Evolutionary conservation across 2,113 vertebrate species (phyloP), one percentile per base, ranked within the genome.

Genomic region (Syngnathus floridae): DNA sequence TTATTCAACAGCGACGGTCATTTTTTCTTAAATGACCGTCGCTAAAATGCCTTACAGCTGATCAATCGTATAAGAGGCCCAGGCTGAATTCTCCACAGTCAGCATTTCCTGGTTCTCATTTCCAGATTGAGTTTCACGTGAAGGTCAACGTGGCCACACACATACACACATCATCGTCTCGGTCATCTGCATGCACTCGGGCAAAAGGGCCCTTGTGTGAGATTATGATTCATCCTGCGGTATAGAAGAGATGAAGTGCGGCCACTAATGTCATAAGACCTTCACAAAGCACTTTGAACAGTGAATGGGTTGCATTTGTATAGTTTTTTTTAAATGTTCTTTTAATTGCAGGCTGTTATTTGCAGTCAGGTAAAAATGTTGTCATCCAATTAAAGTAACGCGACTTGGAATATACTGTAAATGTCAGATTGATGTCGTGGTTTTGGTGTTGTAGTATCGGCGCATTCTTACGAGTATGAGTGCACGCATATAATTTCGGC

Each of bases 71-170:
- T 74, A 31, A 80, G 77, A 78, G 75, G 65, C 74, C 62, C 54
- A 41, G 48, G 66, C 74, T 60, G 72, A n/a, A 38, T 83, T 83
- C 67, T 55, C 77, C 35, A n/a, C 51, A 72, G 73, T 88, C 88
- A 89, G 88, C 86, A 66, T 76, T 84, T 87, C 83, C 79, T 70
- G n/a, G 69, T 55, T 83, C 71, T 80, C 79, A 84, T 82, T 87
- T 85, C 79, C 65, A 84, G 85, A 87, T 87, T 86, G 73, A 69
- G 79, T 87, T 89, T 85, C 86, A 83, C 69, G 72, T 82, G 83
- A 86, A 87, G 86, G 88, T 85, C 85, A 84, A 51, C 12, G 7
- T 59, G 73, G 76, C 46, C 37, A 60, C 45, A 69, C 54, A 52
- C 60, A 26, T 40, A 9, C 49, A 38, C 46, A 67, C 66, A 58